A percentile compares a stretch with the other conserved stretches of the same genome.
phyloP scores from a whole-genome alignment of 1,140 invertebrate genomes.

The Lasioglossum albipes region DNA sequence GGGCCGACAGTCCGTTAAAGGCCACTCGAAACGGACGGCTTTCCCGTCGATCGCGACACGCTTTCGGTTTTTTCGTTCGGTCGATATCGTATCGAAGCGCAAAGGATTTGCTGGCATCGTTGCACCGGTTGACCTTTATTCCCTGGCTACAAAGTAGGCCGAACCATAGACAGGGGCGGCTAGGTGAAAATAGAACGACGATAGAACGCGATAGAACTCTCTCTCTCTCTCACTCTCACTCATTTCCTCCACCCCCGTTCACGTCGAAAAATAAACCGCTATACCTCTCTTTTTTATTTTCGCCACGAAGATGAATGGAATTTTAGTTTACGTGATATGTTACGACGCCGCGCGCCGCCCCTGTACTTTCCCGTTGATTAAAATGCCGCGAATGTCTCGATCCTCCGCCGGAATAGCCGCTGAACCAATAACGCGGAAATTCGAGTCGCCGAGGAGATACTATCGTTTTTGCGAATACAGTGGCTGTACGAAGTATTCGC shows the following conservation, averaged over 20 bases:
- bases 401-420: neutral
- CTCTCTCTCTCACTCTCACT: neutral
- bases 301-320: neutral
- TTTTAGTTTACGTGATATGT: neutral
- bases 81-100: slow-evolving; percentile 56
- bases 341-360: neutral
- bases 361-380: neutral
- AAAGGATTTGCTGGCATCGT: slow-evolving; percentile 53
- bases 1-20: neutral
- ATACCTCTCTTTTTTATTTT: neutral
- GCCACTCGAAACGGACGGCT: slow-evolving; percentile 1
- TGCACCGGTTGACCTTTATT: slow-evolving; percentile 62
- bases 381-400: neutral
- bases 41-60: neutral
- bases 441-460: neutral
- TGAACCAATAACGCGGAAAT: neutral
- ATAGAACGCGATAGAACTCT: neutral
- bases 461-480: too few relatives aligned
- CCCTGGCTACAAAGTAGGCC: slow-evolving; percentile 33
- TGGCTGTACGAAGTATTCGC: too few relatives aligned
- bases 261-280: neutral
- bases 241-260: too few relatives aligned
- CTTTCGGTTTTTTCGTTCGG: slow-evolving; percentile 42
- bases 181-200: slow-evolving; percentile 45
- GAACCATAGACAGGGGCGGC: slow-evolving; percentile 39